These are phyloP conservation scores for Melinopterus prodromus DNA, from an alignment of 2,888 invertebrate species.

Conservation along the genomic window DNA sequence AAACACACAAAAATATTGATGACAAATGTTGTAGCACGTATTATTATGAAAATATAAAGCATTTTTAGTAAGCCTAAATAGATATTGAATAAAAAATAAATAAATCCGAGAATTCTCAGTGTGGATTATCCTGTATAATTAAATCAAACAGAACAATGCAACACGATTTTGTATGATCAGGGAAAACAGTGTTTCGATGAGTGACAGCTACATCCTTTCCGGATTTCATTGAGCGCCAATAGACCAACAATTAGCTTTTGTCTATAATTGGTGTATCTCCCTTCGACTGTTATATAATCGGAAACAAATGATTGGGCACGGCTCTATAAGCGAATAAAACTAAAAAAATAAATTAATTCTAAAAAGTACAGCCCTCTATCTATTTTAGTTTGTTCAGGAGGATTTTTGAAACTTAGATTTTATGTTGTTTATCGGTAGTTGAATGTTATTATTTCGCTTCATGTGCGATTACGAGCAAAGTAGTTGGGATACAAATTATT, in stretches of 20 bases:
- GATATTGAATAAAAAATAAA: background rate
- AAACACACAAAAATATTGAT: no score
- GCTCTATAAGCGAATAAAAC: background rate
- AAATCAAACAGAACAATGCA: background rate
- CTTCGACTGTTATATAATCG: conserved; percentile 9
- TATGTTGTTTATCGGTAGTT: no score
- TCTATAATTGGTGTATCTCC: conserved; percentile 19
- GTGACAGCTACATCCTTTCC: background rate
- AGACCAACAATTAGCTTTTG: conserved; percentile 14
- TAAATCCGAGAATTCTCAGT: background rate
- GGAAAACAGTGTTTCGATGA: background rate
- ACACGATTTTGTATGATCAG: background rate
- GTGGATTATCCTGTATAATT: background rate
- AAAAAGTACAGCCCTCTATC: no score
- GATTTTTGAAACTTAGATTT: no score
- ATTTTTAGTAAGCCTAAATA: no score
- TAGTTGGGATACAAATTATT: no score
- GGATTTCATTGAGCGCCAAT: background rate
- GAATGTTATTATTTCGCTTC: no score
- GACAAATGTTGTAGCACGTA: no score
- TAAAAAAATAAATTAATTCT: no score
- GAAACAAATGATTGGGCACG: background rate
- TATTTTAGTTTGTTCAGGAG: no score
- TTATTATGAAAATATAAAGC: no score
- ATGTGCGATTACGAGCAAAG: no score